Base-by-base conservation (phyloP, 2,113 vertebrate genomes). In the Reinhardtius hippoglossoides region DNA sequence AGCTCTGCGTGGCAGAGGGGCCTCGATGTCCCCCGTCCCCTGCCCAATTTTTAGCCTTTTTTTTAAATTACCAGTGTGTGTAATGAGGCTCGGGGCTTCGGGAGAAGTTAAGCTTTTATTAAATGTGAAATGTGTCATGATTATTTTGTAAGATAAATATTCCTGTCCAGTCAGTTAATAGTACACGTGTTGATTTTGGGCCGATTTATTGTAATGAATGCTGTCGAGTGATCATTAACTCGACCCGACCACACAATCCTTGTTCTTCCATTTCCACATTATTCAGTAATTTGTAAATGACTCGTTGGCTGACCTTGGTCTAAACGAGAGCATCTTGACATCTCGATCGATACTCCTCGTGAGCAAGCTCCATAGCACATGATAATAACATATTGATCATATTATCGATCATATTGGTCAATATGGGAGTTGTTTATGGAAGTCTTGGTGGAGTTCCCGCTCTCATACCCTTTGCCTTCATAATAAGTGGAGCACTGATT, bases 371-470 rank as follows among this genome's bases (percentile, higher is more conserved):
- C 63, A 67, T 77, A 63, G 71, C 76, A 84, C 67, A 76, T 63
- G 13, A 84, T 85, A 86, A 87, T 78, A 80, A 76, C 52, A 58
- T 85, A 91, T 90, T 70, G 88, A 91, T 83, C 54, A 60, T 21
- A 18, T 2, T 85, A 90, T 90, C 65, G 88, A 91, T 83, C 54
- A 60, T 21, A 18, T 1, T 56, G 6, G 55, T 70, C 68, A 35
- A 67, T 72, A 21, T 20, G 46, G 68, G 56, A 67, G 44, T 72
- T 79, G 73, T 76, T 77, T 2, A 58, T 42, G 40, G 15, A 74
- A 27, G 23, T 76, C 55, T 42, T n/a, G 26, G 60, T 44, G 46
- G 75, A 63, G 69, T 71, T 78, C 26, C 76, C 21, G 42, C 44
- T 24, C 26, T 57, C 42, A 13, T 16, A 24, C 21, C 24, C 48